Evolutionary conservation across 2,888 invertebrate species (phyloP).

Genomic region (Eugnorisma glareosa): DNA sequence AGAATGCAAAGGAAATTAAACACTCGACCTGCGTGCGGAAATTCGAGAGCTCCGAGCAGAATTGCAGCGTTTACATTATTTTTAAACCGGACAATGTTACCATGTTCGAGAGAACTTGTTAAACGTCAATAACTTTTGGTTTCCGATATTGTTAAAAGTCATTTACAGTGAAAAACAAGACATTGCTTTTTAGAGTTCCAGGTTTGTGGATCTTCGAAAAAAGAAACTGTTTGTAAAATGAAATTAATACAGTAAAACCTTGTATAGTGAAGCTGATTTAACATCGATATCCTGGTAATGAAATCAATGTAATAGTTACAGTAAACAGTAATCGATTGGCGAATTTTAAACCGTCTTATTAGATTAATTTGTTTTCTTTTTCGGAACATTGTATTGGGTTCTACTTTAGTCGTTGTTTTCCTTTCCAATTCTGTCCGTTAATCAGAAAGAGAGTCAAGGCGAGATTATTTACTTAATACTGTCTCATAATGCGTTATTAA

Average conservation of each 20-base stretch:
- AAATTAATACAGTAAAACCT: background rate
- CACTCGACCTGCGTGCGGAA: slow-evolving; percentile 1
- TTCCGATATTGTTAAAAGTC: background rate
- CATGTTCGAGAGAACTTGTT: background rate
- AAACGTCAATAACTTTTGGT: background rate
- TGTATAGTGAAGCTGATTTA: background rate
- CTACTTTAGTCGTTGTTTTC: background rate
- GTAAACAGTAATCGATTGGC: background rate
- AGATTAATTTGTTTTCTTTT: background rate
- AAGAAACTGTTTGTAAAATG: background rate
- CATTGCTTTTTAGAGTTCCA: background rate
- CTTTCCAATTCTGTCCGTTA: background rate
- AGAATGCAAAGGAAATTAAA: slow-evolving; percentile 16
- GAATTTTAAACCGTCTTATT: background rate
- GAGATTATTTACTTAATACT: background rate
- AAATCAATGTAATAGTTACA: background rate
- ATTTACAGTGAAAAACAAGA: background rate
- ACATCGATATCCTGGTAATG: background rate
- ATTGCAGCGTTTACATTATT: slow-evolving; percentile 1
- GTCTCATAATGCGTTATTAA: slow-evolving; percentile 24
- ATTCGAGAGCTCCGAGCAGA: slow-evolving; percentile 9
- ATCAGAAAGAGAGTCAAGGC: slow-evolving; percentile 26
- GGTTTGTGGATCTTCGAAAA: background rate
- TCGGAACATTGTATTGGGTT: background rate
- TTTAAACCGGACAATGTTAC: background rate